Evolutionary conservation across 2,888 invertebrate genomes (phyloP), one percentile per base, ranked within the genome.

Genomic region (Brachynemurus nebulosus): DNA sequence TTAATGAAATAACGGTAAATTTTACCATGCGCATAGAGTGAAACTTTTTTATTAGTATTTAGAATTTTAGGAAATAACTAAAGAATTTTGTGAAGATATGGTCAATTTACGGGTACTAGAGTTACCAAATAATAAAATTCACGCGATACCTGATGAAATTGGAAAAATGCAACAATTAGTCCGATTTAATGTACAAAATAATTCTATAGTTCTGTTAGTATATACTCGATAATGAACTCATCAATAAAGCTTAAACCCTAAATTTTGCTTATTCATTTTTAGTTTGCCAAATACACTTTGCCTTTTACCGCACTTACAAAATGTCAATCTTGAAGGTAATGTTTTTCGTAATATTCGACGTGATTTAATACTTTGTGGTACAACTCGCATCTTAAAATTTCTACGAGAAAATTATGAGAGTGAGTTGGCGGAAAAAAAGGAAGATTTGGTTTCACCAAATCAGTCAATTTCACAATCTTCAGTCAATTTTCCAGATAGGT

Each of bases 351-450:
- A 79, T 42, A 79, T 93, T 20, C 68, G 92, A 25, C 74, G 82
- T 47, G 92, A 92, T 61, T 76, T 93, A 45, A 70, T 92, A 42
- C 76, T 80, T 58, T 79, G 86, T 47, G 92, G 92, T n/a, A 88
- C 90, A 1, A 72, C 74, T 33, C 67, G 86, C 46, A 75, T 93
- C 58, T 71, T 92, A 60, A 82, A 82, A 59, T 85, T 80, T 58
- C 65, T 86, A 23, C 69, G 80, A 3, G 81, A 84, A 50, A 77
- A 75, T 46, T 65, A 42, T 62, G 33, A 56, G 54, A 35, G 55
- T 53, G n/a, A 59, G 58, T 40, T 55, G 40, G 38, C n/a, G n/a
- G n/a, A n/a, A n/a, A n/a, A n/a, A n/a, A n/a, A n/a, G n/a, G n/a
- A n/a, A n/a, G n/a, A n/a, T n/a, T n/a, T n/a, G n/a, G n/a, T n/a